A percentile compares a stretch with the other conserved stretches of the same genome.
Evolutionary conservation across 1,140 invertebrate species (phyloP).

Genomic region (Drosophila oshimai): DNA sequence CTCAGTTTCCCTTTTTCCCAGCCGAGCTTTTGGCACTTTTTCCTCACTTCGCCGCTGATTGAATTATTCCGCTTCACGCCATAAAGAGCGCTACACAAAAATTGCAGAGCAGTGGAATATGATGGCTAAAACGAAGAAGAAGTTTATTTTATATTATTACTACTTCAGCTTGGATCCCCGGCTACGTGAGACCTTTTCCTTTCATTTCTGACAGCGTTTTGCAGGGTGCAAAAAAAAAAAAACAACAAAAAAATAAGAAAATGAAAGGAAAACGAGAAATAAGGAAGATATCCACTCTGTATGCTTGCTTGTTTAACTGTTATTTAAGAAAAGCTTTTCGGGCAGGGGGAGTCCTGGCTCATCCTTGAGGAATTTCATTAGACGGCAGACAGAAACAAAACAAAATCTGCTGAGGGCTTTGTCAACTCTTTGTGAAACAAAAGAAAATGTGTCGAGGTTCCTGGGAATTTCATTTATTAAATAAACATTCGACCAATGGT

Average conservation of each 20-base stretch:
- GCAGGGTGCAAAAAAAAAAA: neutral
- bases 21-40: slow-evolving; percentile 50
- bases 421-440: slow-evolving; percentile 28
- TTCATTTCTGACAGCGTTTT: slow-evolving; percentile 45
- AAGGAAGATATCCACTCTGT: slow-evolving; percentile 1
- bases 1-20: neutral
- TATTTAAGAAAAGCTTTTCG: slow-evolving; percentile 38
- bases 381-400: slow-evolving; percentile 7
- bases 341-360: neutral
- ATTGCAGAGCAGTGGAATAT: slow-evolving; percentile 30
- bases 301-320: slow-evolving; percentile 25
- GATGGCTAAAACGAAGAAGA: slow-evolving; percentile 30
- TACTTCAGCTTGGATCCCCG: slow-evolving; percentile 51
- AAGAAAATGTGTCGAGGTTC: slow-evolving; percentile 32
- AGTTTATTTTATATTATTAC: slow-evolving; percentile 71
- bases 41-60: slow-evolving; percentile 64
- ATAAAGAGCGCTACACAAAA: slow-evolving; percentile 59
- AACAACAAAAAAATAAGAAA: too few relatives aligned
- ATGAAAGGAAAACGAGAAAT: neutral
- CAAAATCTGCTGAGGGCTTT: slow-evolving; percentile 7
- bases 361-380: slow-evolving; percentile 30
- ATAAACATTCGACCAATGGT: slow-evolving; percentile 58
- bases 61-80: slow-evolving; percentile 78
- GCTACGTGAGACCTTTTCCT: slow-evolving; percentile 59
- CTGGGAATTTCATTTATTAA: slow-evolving; percentile 63